These are phyloP conservation scores for Lithobates pipiens DNA, from an alignment of 2,797 vertebrate genomes.

Conservation along the genomic window DNA sequence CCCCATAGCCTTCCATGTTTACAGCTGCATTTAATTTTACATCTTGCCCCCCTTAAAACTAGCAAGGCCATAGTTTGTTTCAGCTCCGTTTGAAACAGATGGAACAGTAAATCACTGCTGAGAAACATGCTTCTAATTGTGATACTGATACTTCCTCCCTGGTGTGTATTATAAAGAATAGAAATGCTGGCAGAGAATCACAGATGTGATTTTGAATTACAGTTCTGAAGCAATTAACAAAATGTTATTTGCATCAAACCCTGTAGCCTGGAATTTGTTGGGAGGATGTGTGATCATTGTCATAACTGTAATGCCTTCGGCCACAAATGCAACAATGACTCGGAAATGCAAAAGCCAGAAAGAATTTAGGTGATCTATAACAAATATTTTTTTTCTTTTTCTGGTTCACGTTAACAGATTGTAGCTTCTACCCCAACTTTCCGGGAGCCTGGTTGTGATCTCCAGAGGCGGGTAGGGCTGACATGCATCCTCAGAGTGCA, in stretches of 20 bases:
- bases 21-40: not conserved
- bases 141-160: slow-evolving; percentile 50
- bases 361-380: too few species aligned
- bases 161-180: slow-evolving; percentile 34
- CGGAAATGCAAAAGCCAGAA: too few species aligned
- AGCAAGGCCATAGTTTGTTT: slow-evolving; percentile 5
- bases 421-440: too few species aligned
- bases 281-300: not conserved
- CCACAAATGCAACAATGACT: too few species aligned
- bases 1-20: not conserved
- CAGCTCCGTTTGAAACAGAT: slow-evolving; percentile 34
- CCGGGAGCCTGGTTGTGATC: too few species aligned
- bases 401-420: too few species aligned
- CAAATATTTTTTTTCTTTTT: too few species aligned
- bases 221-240: slow-evolving; percentile 51
- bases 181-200: slow-evolving; percentile 31
- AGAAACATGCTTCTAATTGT: slow-evolving; percentile 47
- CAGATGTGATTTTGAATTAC: slow-evolving; percentile 57
- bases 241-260: slow-evolving; percentile 27
- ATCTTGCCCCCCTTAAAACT: not conserved
- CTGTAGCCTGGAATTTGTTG: slow-evolving; percentile 2
- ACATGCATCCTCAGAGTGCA: too few species aligned
- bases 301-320: not conserved
- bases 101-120: slow-evolving; percentile 47
- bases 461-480: too few species aligned